Conservation (phyloP, 2,888 invertebrate species). For the Sturmia bella region DNA sequence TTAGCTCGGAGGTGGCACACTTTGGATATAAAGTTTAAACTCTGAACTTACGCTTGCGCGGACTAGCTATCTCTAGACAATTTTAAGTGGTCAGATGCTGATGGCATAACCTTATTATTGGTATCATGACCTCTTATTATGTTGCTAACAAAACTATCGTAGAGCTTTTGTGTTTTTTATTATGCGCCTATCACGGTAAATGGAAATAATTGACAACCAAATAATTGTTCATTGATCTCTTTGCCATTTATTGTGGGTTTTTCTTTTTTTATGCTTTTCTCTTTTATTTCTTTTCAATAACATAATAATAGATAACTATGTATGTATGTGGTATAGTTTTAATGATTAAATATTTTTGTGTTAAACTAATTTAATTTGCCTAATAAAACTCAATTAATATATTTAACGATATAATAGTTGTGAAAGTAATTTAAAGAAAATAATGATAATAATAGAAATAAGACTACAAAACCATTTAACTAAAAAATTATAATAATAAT, state of each 20-base stretch:
- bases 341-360: slow-evolving; percentile 43
- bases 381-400: slow-evolving; percentile 64
- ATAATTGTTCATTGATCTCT: slow-evolving; percentile 56
- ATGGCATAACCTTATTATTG: no score
- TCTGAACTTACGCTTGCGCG: no score
- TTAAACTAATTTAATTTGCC: slow-evolving; percentile 63
- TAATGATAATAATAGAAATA: slow-evolving; percentile 41
- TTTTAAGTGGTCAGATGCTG: no score
- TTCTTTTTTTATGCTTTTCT: slow-evolving; percentile 27
- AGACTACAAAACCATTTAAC: slow-evolving; percentile 63
- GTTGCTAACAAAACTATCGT: no score
- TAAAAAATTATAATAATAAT: slow-evolving; percentile 29
- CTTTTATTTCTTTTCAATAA: slow-evolving; percentile 48
- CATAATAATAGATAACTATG: slow-evolving; percentile 46
- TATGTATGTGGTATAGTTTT: slow-evolving; percentile 24
- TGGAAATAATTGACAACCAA: no score
- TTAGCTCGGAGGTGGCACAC: no score
- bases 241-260: slow-evolving; percentile 58
- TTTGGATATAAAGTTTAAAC: no score
- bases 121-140: no score
- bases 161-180: no score
- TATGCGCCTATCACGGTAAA: no score
- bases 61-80: no score
- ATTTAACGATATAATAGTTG: slow-evolving; percentile 49
- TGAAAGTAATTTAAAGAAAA: slow-evolving; percentile 2